These are phyloP conservation scores for Saguinus imperator DNA, from an alignment of 2,113 vertebrate species.

Conservation along the genomic window DNA sequence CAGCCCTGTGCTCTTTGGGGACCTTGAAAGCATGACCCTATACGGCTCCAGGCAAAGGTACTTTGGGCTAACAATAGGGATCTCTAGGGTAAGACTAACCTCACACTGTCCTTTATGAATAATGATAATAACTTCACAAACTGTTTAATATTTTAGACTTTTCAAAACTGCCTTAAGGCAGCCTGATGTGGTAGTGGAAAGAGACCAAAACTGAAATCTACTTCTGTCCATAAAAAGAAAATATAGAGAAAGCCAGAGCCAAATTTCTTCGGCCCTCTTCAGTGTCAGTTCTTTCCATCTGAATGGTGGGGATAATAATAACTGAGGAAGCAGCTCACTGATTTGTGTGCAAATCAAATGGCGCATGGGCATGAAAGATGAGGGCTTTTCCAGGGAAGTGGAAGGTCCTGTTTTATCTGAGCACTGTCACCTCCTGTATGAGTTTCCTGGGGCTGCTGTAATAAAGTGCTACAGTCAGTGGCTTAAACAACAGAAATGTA, in stretches of 20 bases:
- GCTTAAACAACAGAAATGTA: background rate
- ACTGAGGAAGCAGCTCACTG: background rate
- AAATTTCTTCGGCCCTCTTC: background rate
- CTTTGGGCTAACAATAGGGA: background rate
- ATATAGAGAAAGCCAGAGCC: background rate
- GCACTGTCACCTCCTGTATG: background rate
- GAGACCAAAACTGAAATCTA: background rate
- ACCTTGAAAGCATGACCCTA: background rate
- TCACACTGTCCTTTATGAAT: background rate
- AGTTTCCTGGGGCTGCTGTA: background rate
- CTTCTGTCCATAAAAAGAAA: background rate
- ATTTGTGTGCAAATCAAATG: background rate
- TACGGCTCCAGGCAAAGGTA: accelerated
- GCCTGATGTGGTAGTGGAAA: background rate
- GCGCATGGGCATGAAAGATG: background rate
- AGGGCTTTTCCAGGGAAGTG: background rate
- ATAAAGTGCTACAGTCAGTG: background rate
- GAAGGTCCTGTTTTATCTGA: background rate
- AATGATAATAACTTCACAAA: background rate
- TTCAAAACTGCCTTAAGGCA: background rate
- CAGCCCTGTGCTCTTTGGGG: background rate
- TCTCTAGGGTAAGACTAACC: background rate
- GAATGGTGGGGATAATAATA: background rate
- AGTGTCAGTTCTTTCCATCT: background rate
- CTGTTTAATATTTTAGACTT: background rate